Evolutionary conservation across 2,797 vertebrate species (phyloP), one percentile per base, ranked within the genome.

Genomic region (Xerus rutilus): DNA sequence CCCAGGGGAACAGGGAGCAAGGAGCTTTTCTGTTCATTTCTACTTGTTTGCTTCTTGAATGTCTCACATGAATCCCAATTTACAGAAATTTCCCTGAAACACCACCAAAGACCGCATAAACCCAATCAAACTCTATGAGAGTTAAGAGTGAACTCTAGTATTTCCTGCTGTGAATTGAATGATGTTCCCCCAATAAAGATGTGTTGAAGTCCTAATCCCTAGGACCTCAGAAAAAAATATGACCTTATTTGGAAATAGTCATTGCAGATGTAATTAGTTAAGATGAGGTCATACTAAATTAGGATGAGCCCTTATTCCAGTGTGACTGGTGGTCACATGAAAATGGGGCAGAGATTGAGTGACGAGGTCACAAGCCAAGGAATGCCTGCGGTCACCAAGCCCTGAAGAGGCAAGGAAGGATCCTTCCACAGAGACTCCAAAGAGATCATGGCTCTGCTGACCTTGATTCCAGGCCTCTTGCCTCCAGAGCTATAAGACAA

Each of bases 301-400:
- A 30, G 32, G 47, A 4, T 20, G 21, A 21, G 4, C 11, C 39
- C 57, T 13, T 15, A 8, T 13, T 21, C 83, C 52, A 20, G 8
- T 15, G 2, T 9, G 10, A 25, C 12, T 23, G 20, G 64, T 47
- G 8, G 21, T 28, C 13, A 11, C 0, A 0, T 14, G 28, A 57
- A 20, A 23, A 89, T 5, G 8, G 67, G 64, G n/a, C n/a, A 4
- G 77, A 74, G n/a, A 25, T 0, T 14, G 47, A n/a, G n/a, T 3
- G 49, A 43, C 18, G 32, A 18, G 30, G 21, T 14, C 49, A 23
- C 77, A 69, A 59, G 43, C 12, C 89, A 45, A 43, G 39, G 43
- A 12, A 18, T 0, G 15, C 3, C 17, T 2, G 47, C 4, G 0
- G 8, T 43, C 9, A 13, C 52, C 3, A 17, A 83, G 5, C 30